phyloP scores from a whole-genome alignment of 1,140 invertebrate species.

The Cryptotermes secundus region DNA sequence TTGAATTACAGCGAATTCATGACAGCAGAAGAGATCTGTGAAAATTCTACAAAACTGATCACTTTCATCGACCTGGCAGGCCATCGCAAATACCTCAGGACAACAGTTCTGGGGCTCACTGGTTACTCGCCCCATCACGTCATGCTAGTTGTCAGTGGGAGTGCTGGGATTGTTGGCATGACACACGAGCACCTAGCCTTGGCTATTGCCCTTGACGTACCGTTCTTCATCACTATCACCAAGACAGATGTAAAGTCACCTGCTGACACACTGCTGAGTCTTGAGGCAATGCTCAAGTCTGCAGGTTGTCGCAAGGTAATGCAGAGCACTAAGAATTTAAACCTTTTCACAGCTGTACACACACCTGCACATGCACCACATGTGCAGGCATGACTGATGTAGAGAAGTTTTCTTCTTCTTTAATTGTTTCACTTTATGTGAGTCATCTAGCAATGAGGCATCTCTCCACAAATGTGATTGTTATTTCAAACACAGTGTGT shows the following conservation, averaged over 20 bases:
- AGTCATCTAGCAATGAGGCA: too few species aligned
- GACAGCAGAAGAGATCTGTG: slow-evolving; percentile 93
- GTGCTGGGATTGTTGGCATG: slow-evolving; percentile 66
- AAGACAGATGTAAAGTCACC: slow-evolving; percentile 80
- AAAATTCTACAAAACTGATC: slow-evolving; percentile 85
- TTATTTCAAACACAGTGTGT: too few species aligned
- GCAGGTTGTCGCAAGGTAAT: slow-evolving; percentile 63
- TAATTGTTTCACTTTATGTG: too few species aligned
- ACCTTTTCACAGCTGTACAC: too few species aligned
- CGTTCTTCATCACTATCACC: slow-evolving; percentile 87
- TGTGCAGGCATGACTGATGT: too few species aligned
- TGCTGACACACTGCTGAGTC: slow-evolving; percentile 58
- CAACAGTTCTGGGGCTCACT: slow-evolving; percentile 91
- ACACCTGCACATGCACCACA: too few species aligned
- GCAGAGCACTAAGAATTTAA: not conserved
- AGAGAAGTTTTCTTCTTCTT: too few species aligned
- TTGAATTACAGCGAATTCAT: slow-evolving; percentile 89
- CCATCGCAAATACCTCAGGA: slow-evolving; percentile 93
- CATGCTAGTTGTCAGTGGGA: slow-evolving; percentile 67
- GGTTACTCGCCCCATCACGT: slow-evolving; percentile 95
- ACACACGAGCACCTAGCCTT: slow-evolving; percentile 83
- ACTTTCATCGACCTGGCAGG: slow-evolving; percentile 96
- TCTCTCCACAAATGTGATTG: too few species aligned
- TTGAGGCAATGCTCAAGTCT: slow-evolving; percentile 63
- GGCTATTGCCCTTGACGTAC: slow-evolving; percentile 80